Percentiles rank a stretch among this genome's conserved stretches.
These are phyloP conservation scores for Cherax quadricarinatus DNA, from an alignment of 1,140 invertebrate species.

Conservation along the genomic window DNA sequence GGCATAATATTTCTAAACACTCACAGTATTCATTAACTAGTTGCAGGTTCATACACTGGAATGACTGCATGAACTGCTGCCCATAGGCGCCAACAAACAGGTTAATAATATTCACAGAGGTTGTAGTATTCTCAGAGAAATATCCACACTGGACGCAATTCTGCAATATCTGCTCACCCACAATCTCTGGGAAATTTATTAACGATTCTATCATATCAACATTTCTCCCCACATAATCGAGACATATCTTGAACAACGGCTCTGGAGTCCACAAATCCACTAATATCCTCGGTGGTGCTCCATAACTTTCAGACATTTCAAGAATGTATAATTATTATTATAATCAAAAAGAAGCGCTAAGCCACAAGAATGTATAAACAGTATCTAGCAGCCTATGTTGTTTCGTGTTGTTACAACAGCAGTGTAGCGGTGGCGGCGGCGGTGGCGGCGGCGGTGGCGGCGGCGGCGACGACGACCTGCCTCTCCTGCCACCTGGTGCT, in stretches of 20 bases:
- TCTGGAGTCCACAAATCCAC: background rate
- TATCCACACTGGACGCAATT: background rate
- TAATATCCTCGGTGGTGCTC: background rate
- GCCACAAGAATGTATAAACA: too few species aligned
- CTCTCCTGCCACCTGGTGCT: background rate
- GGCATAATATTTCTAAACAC: constrained; percentile 15
- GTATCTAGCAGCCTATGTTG: too few species aligned
- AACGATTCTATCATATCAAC: constrained; percentile 26
- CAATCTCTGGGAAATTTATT: constrained; percentile 24
- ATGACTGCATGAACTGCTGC: constrained; percentile 10
- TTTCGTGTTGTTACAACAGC: too few species aligned
- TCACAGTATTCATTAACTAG: constrained; percentile 33
- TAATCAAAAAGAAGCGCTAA: too few species aligned
- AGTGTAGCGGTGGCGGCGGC: too few species aligned
- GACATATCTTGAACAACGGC: constrained; percentile 2
- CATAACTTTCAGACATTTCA: background rate
- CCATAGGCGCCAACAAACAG: constrained; percentile 42
- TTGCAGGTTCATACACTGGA: background rate
- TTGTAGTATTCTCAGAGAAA: background rate
- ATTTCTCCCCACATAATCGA: constrained; percentile 28
- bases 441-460: too few species aligned
- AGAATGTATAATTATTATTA: too few species aligned
- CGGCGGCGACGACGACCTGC: too few species aligned
- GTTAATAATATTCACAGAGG: background rate
- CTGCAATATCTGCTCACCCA: constrained; percentile 17